Conservation (phyloP, 2,113 vertebrate species). For the Alligator mississippiensis region DNA sequence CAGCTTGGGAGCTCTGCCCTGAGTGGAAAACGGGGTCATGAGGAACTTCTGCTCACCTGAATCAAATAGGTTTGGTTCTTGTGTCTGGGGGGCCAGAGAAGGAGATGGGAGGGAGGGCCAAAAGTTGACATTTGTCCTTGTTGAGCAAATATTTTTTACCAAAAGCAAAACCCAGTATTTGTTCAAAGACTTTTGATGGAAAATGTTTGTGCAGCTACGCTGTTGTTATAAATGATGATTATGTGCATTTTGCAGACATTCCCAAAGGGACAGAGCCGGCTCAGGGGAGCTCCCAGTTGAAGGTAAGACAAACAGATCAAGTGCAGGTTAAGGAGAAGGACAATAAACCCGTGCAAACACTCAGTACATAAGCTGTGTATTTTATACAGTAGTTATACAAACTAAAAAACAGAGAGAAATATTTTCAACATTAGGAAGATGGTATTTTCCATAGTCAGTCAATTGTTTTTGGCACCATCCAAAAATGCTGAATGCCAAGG, state of each 20-base stretch:
- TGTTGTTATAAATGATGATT: not conserved
- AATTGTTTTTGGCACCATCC: not conserved
- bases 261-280: not conserved
- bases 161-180: no score
- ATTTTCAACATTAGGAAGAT: not conserved
- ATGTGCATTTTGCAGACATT: not conserved
- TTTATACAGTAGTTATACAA: not conserved
- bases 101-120: no score
- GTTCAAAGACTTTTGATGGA: no score
- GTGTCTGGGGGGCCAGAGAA: no score
- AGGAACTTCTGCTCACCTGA: no score
- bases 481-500: not conserved
- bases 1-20: no score
- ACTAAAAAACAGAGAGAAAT: not conserved
- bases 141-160: no score
- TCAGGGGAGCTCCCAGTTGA: not conserved
- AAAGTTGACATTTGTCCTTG: no score
- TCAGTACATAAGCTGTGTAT: not conserved
- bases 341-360: not conserved
- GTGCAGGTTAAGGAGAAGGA: not conserved
- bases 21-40: no score
- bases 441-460: not conserved
- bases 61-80: no score
- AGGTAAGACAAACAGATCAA: not conserved
- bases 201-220: no score